Evolutionary conservation across 2,113 vertebrate genomes (phyloP), one percentile per base, ranked within the genome.

Genomic region (Plecotus auritus): DNA sequence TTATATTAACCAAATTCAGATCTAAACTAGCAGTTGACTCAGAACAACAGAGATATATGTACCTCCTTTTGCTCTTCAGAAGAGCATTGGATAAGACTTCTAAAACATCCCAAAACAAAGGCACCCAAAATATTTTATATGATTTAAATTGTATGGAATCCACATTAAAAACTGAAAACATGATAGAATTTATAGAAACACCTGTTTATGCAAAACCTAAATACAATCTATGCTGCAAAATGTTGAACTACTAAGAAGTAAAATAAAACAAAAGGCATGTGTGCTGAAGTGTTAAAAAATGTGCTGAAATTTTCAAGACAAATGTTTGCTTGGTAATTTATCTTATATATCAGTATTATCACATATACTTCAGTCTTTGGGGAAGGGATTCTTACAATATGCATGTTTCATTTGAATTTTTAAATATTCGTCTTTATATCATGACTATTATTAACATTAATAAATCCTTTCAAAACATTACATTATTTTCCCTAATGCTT

Each of bases 181-280:
- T 69, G 14, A 3, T 26, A 84, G 74, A 80, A 56, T 66, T 22
- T 87, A 13, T 49, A 91, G 35, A 67, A 70, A 70, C 3, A 66
- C 9, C 28, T 90, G 6, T 40, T 84, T 85, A 66, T 85, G 40
- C 9, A 89, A 96, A 20, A 80, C 9, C 4, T 80, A 11, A 84
- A 83, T 73, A 28, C 18, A 61, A 14, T n/a, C 0, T 72, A 13
- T 85, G 35, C 45, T 30, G 4, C 4, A 76, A 86, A 93, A 66
- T 91, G 5, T 66, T 10, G 8, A 70, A 85, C 30, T 12, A n/a
- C 11, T 66, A 74, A 64, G 45, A 54, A 37, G 40, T 56, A 32
- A 64, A 42, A 82, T n/a, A 84, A 69, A 69, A 26, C 37, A 4
- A 70, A 40, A 94, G 30, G 0, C 2, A 51, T 26, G 47, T 18